Base-by-base conservation (phyloP, 2,113 vertebrate species). In the Myrmecophaga tridactyla region DNA sequence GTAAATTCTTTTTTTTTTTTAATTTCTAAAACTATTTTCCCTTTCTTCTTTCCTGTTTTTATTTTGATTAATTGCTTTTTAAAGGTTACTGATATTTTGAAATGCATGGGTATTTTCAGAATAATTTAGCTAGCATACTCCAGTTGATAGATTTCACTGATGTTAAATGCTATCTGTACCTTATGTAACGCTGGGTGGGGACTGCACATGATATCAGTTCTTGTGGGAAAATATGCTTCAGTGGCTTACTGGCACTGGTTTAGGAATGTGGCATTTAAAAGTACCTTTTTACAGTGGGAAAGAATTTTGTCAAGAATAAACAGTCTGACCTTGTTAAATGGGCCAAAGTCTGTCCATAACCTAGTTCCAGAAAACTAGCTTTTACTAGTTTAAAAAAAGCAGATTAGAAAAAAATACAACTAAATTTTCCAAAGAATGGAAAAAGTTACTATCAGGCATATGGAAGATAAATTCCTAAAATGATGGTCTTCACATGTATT, bases 281-380 rank as follows among this genome's bases (percentile, higher is more conserved):
- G 98, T 98, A 99, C 98, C 98, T 99, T 99, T 99, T 98, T 99
- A 98, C 98, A 99, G 98, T 99, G 98, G 98, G 99, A 99, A 99
- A 98, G 98, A 98, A 99, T 99, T 98, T 98, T 97, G 97, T 98
- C 98, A 98, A 99, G 98, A 98, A 98, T 98, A 99, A 99, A 99
- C 98, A 98, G 97, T 98, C 98, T 98, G 98, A 98, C 98, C 98
- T 98, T 98, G 98, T 97, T 98, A 98, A 99, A 98, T 98, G 98
- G 98, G 98, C 98, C 98, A 98, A 98, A 98, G 98, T 98, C 97
- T 97, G 86, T 97, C 96, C 88, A 94, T 97, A 98, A 97, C 95
- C 97, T 96, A 97, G 96, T 97, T 98, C 97, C 96, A 98, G 93
- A 98, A 98, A 98, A 97, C 97, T 96, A 97, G 97, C 96, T 98